A percentile compares a stretch with the other conserved stretches of the same genome.
phyloP scores from a whole-genome alignment of 2,888 invertebrate genomes.

The Plemyria rubiginata region DNA sequence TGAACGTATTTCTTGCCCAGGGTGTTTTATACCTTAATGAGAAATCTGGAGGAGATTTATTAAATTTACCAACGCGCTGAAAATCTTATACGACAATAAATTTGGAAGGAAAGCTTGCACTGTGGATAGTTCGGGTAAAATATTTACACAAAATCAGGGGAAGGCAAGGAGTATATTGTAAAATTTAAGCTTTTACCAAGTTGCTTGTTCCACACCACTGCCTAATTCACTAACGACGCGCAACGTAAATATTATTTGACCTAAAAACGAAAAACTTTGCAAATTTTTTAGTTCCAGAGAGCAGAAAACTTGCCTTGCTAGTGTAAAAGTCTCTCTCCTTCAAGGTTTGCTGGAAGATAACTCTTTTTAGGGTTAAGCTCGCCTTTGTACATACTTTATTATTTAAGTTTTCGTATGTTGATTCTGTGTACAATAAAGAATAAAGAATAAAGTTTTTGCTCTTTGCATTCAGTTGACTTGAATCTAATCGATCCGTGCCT shows the following conservation, averaged over 20 bases:
- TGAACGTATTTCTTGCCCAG: conserved; percentile 22
- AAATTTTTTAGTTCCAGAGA: too few species aligned
- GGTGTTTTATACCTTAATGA: conserved; percentile 25
- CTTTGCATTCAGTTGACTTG: too few species aligned
- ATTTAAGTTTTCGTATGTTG: too few species aligned
- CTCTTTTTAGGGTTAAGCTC: too few species aligned
- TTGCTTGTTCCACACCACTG: neutral
- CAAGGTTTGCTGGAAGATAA: too few species aligned
- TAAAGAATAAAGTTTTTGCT: too few species aligned
- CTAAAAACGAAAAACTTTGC: neutral
- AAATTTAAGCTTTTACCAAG: neutral
- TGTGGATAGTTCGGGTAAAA: neutral
- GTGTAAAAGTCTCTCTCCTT: too few species aligned
- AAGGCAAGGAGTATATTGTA: neutral
- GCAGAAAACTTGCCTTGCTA: too few species aligned
- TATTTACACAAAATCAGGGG: neutral
- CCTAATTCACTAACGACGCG: neutral
- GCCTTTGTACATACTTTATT: too few species aligned
- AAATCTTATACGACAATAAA: conserved; percentile 32
- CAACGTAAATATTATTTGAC: neutral
- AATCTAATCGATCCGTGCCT: too few species aligned
- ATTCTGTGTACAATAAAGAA: too few species aligned
- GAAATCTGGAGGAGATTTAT: conserved; percentile 25
- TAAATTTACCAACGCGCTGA: conserved; percentile 20
- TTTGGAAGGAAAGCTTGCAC: conserved; percentile 5